Evolutionary conservation across 2,797 vertebrate species (phyloP).

Genomic region (Thamnophis elegans): DNA sequence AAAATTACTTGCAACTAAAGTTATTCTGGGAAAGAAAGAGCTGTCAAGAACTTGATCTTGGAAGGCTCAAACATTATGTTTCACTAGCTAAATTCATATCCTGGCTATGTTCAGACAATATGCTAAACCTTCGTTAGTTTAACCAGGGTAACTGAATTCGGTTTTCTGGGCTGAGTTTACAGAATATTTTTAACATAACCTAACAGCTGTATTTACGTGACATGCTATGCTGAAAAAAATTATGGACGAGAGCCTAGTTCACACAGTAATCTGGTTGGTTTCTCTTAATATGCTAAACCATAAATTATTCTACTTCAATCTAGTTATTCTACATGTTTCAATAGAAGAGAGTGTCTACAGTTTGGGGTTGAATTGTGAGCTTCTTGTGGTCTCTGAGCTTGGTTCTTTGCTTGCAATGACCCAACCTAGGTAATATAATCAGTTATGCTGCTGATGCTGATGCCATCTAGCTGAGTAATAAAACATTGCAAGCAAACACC

Average conservation of each 20-base stretch:
- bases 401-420: not conserved
- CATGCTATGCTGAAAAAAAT: not conserved
- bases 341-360: not conserved
- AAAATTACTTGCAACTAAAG: not conserved
- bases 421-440: not conserved
- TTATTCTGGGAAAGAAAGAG: not conserved
- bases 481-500: not conserved
- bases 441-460: not conserved
- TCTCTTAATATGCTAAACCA: not conserved
- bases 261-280: not conserved
- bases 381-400: not conserved
- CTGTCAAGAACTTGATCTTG: not conserved
- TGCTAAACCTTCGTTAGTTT: not conserved
- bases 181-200: not conserved
- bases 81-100: not conserved
- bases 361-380: not conserved
- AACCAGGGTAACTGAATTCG: not conserved
- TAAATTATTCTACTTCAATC: not conserved
- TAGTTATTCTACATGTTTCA: not conserved
- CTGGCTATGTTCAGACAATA: not conserved
- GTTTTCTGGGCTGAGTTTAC: not conserved
- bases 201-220: not conserved
- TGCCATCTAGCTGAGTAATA: not conserved
- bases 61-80: not conserved
- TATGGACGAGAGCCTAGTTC: not conserved